These are phyloP conservation scores for Netelia fuscicornis DNA, from an alignment of 2,888 invertebrate species.

Conservation along the genomic window DNA sequence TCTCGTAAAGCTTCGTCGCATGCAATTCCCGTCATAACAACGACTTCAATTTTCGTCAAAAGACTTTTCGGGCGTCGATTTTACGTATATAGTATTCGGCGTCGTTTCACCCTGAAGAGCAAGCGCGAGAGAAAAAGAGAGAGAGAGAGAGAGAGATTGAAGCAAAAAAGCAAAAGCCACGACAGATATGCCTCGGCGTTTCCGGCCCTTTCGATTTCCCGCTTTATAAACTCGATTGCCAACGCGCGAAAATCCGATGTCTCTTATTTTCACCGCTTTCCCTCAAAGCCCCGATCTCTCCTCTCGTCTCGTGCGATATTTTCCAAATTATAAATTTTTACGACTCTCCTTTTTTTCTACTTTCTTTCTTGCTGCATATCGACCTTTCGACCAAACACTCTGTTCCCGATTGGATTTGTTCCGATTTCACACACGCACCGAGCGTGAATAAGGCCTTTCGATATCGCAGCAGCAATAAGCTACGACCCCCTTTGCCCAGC, in stretches of 20 bases:
- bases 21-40: slow-evolving; percentile 84
- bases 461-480: slow-evolving; percentile 42
- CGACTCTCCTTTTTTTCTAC: slow-evolving; percentile 73
- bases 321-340: slow-evolving; percentile 85
- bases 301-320: slow-evolving; percentile 76
- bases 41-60: slow-evolving; percentile 85
- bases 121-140: slow-evolving; percentile 12
- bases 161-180: slow-evolving; percentile 33
- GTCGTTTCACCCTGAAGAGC: slow-evolving; percentile 30
- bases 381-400: slow-evolving; percentile 64
- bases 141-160: slow-evolving; percentile 13
- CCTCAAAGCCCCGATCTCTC: slow-evolving; percentile 41
- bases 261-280: slow-evolving; percentile 55
- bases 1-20: slow-evolving; percentile 82
- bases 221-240: slow-evolving; percentile 84
- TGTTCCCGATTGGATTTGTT: slow-evolving; percentile 80
- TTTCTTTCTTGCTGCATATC: slow-evolving; percentile 55
- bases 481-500: slow-evolving; percentile 59
- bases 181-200: slow-evolving; percentile 45
- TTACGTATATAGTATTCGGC: slow-evolving; percentile 67
- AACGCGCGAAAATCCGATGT: slow-evolving; percentile 75
- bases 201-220: slow-evolving; percentile 83
- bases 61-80: slow-evolving; percentile 79
- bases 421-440: slow-evolving; percentile 79
- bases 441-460: slow-evolving; percentile 70